Base-by-base conservation (phyloP, 1,140 invertebrate species). In the Meloidogyne hapla region DNA sequence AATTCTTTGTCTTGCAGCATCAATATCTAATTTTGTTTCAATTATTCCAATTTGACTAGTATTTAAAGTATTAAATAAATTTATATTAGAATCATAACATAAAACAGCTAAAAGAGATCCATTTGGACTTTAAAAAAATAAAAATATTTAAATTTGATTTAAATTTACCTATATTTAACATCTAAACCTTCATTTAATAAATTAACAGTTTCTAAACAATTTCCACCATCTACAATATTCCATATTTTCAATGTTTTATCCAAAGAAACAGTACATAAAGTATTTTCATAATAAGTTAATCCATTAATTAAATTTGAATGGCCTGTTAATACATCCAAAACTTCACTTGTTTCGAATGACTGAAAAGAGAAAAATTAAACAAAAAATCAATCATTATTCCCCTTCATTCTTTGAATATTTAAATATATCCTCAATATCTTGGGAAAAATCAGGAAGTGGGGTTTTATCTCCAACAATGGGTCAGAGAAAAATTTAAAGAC, bases 241-340 rank as follows among this genome's bases (percentile, higher is more conserved):
- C 79, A 84, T 33, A 83, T 28, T 21, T 81, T 74, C 74, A 82
- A n/a, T 12, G 81, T 82, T 61, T 83, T 80, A 69, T 82, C 81
- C 63, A 77, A 42, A 23, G 81, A 82, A 38, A 76, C 67, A 13
- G 81, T 76, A 42, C 64, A 81, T 21, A 82, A 48, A 15, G 63
- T 71, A 28, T 56, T 64, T 15, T 78, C 79, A 28, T 25, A 65
- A 10, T 69, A 25, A 23, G 74, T 65, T 26, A 82, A 68, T 56
- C 69, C 74, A 18, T 70, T 69, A 40, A 82, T 77, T 13, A 73
- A 45, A 48, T 63, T 67, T 4, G 75, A 71, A 40, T 82, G 81
- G 28, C 81, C 81, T 21, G 69, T 61, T 23, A 80, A 66, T 28
- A 80, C 67, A 28, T 78, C 77, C 26, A 78, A 38, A 28, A 80